These are phyloP conservation scores for Drosophila mauritiana DNA, from an alignment of 1,140 invertebrate genomes.

Conservation along the genomic window DNA sequence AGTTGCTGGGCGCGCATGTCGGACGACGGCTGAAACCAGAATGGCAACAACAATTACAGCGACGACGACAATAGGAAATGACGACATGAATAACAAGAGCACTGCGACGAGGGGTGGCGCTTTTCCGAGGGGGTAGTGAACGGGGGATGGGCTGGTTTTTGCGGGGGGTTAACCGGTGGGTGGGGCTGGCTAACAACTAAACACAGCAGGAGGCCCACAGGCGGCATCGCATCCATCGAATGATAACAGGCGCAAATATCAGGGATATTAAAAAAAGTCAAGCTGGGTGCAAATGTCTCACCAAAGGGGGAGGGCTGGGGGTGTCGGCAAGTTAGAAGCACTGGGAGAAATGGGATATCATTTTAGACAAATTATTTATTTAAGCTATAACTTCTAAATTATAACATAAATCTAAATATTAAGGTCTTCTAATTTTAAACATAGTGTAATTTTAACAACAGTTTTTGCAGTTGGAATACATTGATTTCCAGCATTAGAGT, in stretches of 20 bases:
- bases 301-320: slow-evolving; percentile 2
- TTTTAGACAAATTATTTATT: background rate
- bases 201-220: slow-evolving; percentile 38
- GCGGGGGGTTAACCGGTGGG: background rate
- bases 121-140: slow-evolving; percentile 1
- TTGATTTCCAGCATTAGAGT: too few species aligned
- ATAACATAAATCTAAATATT: too few species aligned
- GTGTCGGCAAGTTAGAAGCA: slow-evolving; percentile 9
- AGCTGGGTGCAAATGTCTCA: slow-evolving; percentile 74
- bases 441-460: too few species aligned
- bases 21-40: slow-evolving; percentile 73
- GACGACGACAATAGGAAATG: slow-evolving; percentile 78
- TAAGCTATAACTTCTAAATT: too few species aligned
- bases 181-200: slow-evolving; percentile 21
- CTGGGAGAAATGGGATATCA: background rate
- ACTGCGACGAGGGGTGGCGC: background rate
- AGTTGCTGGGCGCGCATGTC: slow-evolving; percentile 76
- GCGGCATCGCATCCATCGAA: slow-evolving; percentile 50
- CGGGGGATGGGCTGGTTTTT: background rate
- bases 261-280: slow-evolving; percentile 81
- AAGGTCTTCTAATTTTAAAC: too few species aligned
- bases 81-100: slow-evolving; percentile 80
- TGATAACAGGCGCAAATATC: slow-evolving; percentile 79
- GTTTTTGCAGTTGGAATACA: too few species aligned
- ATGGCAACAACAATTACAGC: slow-evolving; percentile 81